These are phyloP conservation scores for Ormyrus thymus DNA, from an alignment of 2,888 invertebrate species.

Conservation along the genomic window DNA sequence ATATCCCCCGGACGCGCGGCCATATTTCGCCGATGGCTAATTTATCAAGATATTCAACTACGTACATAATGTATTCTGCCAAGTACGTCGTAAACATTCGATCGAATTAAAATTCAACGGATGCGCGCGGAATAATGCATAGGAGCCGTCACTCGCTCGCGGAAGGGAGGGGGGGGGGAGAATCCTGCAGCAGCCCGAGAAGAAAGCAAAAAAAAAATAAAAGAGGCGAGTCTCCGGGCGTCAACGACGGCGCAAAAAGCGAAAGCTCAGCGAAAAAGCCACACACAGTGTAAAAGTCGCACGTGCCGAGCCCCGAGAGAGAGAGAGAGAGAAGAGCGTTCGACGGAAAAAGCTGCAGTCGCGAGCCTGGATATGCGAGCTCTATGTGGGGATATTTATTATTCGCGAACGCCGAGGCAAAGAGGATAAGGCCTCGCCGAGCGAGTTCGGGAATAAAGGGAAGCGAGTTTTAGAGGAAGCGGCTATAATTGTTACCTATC, in stretches of 20 bases:
- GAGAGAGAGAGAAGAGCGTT: background rate
- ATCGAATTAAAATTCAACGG: slow-evolving; percentile 48
- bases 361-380: too few relatives aligned
- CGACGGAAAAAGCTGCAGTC: slow-evolving; percentile 11
- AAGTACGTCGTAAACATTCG: slow-evolving; percentile 29
- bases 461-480: too few relatives aligned
- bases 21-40: too few relatives aligned
- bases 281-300: background rate
- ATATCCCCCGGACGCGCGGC: too few relatives aligned
- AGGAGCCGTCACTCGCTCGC: too few relatives aligned
- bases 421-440: too few relatives aligned
- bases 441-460: too few relatives aligned
- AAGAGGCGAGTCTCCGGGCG: background rate
- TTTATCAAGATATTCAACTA: background rate
- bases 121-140: slow-evolving; percentile 44
- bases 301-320: background rate
- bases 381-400: too few relatives aligned
- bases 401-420: too few relatives aligned
- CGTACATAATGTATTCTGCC: slow-evolving; percentile 6
- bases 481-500: too few relatives aligned
- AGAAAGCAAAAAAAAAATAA: too few relatives aligned
- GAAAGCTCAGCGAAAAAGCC: slow-evolving; percentile 39
- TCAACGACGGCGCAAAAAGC: slow-evolving; percentile 4
- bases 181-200: too few relatives aligned
- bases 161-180: background rate